Percentiles rank a stretch among this genome's conserved stretches.
phyloP scores from a whole-genome alignment of 2,888 invertebrate species.

The Drosophila sordidula region DNA sequence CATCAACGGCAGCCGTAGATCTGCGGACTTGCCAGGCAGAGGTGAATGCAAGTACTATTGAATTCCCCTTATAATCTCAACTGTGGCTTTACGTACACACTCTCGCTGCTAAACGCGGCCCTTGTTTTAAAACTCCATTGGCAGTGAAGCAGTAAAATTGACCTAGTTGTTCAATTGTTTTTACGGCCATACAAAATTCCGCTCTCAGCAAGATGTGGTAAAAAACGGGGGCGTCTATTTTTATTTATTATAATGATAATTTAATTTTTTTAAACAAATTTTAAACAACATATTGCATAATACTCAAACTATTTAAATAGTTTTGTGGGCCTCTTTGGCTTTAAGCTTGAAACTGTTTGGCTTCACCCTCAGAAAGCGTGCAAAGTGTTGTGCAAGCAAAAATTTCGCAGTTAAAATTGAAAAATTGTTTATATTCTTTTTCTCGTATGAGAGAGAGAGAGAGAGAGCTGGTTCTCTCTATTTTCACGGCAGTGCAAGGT shows the following conservation, averaged over 20 bases:
- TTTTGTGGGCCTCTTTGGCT: background rate
- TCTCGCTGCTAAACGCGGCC: conserved; percentile 16
- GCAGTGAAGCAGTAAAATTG: conserved; percentile 76
- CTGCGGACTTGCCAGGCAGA: conserved; percentile 39
- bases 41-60: conserved; percentile 30
- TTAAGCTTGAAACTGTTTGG: background rate
- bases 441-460: too few relatives aligned
- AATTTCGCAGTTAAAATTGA: conserved; percentile 47
- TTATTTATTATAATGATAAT: too few relatives aligned
- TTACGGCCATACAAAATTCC: conserved; percentile 40
- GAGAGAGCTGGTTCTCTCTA: conserved; percentile 1
- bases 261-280: too few relatives aligned
- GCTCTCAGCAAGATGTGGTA: background rate
- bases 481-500: background rate
- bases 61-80: conserved; percentile 22
- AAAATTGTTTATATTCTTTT: conserved; percentile 49
- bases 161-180: conserved; percentile 79
- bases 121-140: conserved; percentile 54
- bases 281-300: too few relatives aligned
- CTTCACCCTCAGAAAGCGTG: background rate
- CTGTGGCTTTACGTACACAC: conserved; percentile 27
- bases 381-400: too few relatives aligned
- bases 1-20: conserved; percentile 45
- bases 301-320: background rate
- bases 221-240: background rate